A percentile compares a stretch with the other conserved stretches of the same genome.
These are phyloP conservation scores for Dicentrarchus labrax DNA, from an alignment of 2,113 vertebrate species.

Conservation along the genomic window DNA sequence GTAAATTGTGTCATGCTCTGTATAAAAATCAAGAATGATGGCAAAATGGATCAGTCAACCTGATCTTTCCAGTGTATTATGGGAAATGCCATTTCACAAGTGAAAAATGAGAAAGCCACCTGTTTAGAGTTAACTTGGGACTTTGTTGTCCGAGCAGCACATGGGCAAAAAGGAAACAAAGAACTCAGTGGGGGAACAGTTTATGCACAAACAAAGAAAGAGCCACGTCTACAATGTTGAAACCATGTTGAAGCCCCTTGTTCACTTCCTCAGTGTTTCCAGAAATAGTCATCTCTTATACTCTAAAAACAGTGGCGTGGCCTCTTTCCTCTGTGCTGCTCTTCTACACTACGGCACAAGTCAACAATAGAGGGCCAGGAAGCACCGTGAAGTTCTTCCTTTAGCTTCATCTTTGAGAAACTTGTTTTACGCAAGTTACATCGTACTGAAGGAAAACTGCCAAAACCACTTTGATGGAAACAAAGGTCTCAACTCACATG, in stretches of 20 bases:
- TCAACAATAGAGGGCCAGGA: constrained; percentile 64
- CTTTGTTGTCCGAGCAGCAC: constrained; percentile 52
- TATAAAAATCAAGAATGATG: constrained; percentile 35
- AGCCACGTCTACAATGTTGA: constrained; percentile 33
- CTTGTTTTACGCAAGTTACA: constrained; percentile 41
- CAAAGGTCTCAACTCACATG: constrained; percentile 19
- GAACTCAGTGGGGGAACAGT: not conserved
- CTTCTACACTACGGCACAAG: constrained; percentile 26
- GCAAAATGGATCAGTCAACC: constrained; percentile 47
- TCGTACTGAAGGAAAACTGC: constrained; percentile 23
- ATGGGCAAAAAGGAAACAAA: constrained; percentile 56
- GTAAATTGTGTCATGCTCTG: constrained; percentile 38
- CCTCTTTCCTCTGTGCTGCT: constrained; percentile 30
- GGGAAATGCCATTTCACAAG: constrained; percentile 11
- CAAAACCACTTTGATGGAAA: constrained; percentile 49
- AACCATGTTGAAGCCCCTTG: constrained; percentile 6
- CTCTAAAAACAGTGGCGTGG: constrained; percentile 47
- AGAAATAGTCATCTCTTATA: constrained; percentile 64
- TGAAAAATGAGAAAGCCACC: constrained; percentile 54
- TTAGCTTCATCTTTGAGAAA: constrained; percentile 32
- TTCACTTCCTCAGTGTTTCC: constrained; percentile 60
- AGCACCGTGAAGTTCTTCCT: constrained; percentile 62
- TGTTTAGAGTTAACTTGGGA: constrained; percentile 65
- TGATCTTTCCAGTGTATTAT: constrained; percentile 35
- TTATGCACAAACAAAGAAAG: constrained; percentile 54